Conservation (phyloP, 2,113 vertebrate genomes). For the Pygoscelis adeliae region DNA sequence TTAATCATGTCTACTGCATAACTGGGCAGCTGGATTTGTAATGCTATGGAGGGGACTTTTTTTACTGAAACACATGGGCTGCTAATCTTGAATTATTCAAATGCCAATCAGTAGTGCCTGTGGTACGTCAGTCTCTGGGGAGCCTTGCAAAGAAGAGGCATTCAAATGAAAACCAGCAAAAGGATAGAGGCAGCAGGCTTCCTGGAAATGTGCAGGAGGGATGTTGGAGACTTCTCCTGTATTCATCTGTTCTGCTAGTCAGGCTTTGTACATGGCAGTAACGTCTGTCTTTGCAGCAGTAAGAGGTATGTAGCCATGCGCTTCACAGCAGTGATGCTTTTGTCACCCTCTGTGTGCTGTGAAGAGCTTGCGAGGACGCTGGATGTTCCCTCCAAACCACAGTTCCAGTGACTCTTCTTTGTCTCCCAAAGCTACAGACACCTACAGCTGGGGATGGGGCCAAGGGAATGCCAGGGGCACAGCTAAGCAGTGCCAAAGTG, state of each 20-base stretch:
- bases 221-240: not conserved
- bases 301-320: fast-evolving
- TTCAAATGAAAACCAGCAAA: not conserved
- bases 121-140: not conserved
- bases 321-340: not conserved
- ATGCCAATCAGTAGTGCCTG: not conserved
- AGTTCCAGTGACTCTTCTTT: not conserved
- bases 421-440: not conserved
- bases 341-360: not conserved
- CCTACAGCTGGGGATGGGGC: not conserved
- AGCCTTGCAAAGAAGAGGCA: not conserved
- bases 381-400: not conserved
- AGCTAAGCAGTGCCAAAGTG: not conserved
- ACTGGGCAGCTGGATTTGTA: not conserved
- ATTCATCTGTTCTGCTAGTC: not conserved
- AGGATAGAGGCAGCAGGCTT: not conserved
- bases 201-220: not conserved
- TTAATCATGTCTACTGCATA: not conserved
- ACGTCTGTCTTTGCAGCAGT: not conserved
- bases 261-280: not conserved
- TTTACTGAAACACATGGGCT: not conserved
- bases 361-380: not conserved
- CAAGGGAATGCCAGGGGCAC: not conserved
- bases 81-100: not conserved
- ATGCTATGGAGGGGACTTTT: not conserved